Conservation (phyloP, 2,888 invertebrate species). For the Chromoteleia sp. region DNA sequence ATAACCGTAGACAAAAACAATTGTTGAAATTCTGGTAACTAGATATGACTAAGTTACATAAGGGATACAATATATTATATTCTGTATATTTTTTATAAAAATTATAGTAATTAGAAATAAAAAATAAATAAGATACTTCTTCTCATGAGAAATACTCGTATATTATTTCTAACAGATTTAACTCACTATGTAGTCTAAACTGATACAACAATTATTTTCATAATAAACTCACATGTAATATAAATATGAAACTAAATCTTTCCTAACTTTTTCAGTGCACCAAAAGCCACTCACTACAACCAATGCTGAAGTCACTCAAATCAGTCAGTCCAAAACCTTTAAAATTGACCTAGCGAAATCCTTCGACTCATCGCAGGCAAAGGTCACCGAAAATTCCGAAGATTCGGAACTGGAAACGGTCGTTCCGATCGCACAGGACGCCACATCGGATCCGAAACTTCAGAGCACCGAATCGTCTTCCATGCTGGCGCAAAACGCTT, state of each 20-base stretch:
- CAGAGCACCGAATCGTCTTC: conserved; percentile 50
- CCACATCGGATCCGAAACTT: conserved; percentile 1
- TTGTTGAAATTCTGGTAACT: too few species aligned
- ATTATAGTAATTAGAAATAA: too few species aligned
- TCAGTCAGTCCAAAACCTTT: not conserved
- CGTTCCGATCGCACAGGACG: not conserved
- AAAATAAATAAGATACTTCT: too few species aligned
- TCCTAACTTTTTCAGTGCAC: conserved; percentile 6
- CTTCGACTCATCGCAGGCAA: not conserved
- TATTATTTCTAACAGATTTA: too few species aligned
- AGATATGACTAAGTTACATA: too few species aligned
- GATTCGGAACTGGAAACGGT: conserved; percentile 27
- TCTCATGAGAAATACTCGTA: too few species aligned
- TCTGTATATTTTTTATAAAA: too few species aligned
- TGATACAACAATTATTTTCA: not conserved
- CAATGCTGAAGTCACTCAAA: not conserved
- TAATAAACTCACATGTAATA: too few species aligned
- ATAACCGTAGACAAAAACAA: too few species aligned
- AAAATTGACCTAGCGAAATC: not conserved
- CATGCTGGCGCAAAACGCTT: conserved; percentile 69
- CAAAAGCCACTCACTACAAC: not conserved
- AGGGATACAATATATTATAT: too few species aligned
- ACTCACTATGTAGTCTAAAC: too few species aligned
- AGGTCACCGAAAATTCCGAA: conserved; percentile 6
- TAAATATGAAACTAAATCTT: not conserved